Percentiles rank a stretch among this genome's conserved stretches.
Conservation (phyloP, 1,140 invertebrate species). For the Bombus vancouverensis region DNA sequence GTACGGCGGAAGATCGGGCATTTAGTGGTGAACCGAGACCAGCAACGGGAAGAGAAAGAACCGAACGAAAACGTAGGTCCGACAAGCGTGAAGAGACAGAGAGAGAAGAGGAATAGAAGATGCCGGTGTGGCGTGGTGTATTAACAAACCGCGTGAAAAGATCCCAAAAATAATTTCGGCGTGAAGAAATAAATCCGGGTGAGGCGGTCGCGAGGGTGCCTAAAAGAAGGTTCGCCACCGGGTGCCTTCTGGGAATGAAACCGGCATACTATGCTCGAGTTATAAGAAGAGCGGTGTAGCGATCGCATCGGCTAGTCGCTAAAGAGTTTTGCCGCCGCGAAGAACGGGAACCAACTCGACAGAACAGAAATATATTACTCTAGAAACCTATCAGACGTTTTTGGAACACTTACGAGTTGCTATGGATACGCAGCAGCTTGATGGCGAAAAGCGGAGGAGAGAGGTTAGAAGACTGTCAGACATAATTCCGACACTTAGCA, state of each 20-base stretch:
- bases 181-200: constrained; percentile 80
- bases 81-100: not conserved
- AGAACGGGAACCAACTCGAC: not conserved
- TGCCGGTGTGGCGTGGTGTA: constrained; percentile 58
- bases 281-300: constrained; percentile 64
- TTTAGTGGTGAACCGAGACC: not conserved
- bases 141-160: constrained; percentile 82
- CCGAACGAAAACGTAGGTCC: not conserved
- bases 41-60: not conserved
- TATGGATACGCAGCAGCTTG: not conserved
- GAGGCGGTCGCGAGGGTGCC: constrained; percentile 61
- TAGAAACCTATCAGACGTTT: not conserved
- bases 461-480: no score
- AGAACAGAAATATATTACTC: not conserved
- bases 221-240: constrained; percentile 69
- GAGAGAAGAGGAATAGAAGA: constrained; percentile 21
- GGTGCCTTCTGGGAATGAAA: constrained; percentile 67
- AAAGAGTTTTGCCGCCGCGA: constrained; percentile 54
- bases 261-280: constrained; percentile 64
- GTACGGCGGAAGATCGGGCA: not conserved
- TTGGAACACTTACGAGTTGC: no score
- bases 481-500: no score
- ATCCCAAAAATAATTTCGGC: constrained; percentile 82
- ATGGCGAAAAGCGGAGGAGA: not conserved
- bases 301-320: constrained; percentile 67